Conservation (phyloP, 30 jellyfish, hydroid and myxozoan species). For the Aurelia aurita region DNA sequence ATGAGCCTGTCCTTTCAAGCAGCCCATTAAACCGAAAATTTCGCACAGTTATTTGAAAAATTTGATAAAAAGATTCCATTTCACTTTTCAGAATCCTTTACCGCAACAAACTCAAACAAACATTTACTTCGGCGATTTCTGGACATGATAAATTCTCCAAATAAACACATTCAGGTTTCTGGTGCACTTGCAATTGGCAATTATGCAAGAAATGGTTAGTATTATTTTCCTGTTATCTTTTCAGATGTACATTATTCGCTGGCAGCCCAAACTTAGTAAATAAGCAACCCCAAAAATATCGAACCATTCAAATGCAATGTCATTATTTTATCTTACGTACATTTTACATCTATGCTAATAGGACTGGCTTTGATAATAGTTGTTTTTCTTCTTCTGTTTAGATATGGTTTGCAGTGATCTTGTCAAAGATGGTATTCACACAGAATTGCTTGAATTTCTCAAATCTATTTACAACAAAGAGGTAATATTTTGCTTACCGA, state of each 20-base stretch:
- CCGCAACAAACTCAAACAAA: constrained; percentile 22
- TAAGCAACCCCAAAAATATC: too few species aligned
- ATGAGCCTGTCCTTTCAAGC: too few species aligned
- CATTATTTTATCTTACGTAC: too few species aligned
- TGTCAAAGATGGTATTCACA: constrained; percentile 49
- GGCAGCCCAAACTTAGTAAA: too few species aligned
- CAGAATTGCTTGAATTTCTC: constrained; percentile 14
- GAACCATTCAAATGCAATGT: too few species aligned
- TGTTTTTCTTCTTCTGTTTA: not conserved
- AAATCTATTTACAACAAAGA: not conserved
- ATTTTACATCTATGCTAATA: too few species aligned
- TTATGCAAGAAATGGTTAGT: constrained; percentile 87
- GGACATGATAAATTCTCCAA: constrained; percentile 69
- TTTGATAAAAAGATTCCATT: not conserved
- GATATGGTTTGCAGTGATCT: constrained; percentile 54
- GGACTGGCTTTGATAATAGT: too few species aligned
- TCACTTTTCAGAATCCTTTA: constrained; percentile 31
- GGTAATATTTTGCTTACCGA: not conserved
- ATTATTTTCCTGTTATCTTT: not conserved
- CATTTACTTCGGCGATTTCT: constrained; percentile 45
- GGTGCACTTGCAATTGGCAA: constrained; percentile 94
- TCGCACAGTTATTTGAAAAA: not conserved
- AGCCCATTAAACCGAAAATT: too few species aligned
- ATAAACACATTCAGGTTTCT: constrained; percentile 76
- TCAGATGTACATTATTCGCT: not conserved